Evolutionary conservation across 1,140 invertebrate genomes (phyloP), one percentile per base, ranked within the genome.

Genomic region (Tetramorium parvispinum): DNA sequence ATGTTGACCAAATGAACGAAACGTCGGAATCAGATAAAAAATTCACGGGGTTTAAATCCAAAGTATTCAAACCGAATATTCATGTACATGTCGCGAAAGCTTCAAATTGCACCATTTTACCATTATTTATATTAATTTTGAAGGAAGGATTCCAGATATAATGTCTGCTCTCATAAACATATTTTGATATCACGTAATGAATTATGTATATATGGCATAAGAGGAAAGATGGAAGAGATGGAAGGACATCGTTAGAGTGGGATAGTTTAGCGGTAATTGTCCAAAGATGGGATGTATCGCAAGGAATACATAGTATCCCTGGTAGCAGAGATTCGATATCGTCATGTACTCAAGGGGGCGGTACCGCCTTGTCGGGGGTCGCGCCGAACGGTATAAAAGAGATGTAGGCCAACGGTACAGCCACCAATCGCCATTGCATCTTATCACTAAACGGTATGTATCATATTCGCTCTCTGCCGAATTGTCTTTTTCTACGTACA

Each of bases 311-410:
- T 86, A 85, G 85, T 88, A 91, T 91, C 70, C 70, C 71, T 73
- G 46, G 27, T 76, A 71, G 81, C 32, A 32, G 11, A 49, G 11
- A 49, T 49, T 5, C 0, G 51, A 88, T 88, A 91, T 91, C 88
- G 89, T 91, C 91, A 92, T 89, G 91, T 90, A 89, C 2, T 75
- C 88, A 77, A 90, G 89, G 91, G 89, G 91, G 91, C 88, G 91
- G 88, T 83, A 90, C 87, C 87, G 85, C 83, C 91, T 92, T 87
- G 16, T 53, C 51, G 51, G 51, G 18, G 51, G 86, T 91, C 59
- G 76, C 75, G 55, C 57, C 75, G 57, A 53, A 53, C 51, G 85
- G 88, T 92, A 92, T 91, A 92, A 92, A 92, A 92, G 90, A 91
- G 88, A 87, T 76, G 85, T 89, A 37, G 53, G 75, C 53, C 89